Evolutionary conservation across 2,888 invertebrate genomes (phyloP), one percentile per base, ranked within the genome.

Genomic region (Phorcus lineatus): DNA sequence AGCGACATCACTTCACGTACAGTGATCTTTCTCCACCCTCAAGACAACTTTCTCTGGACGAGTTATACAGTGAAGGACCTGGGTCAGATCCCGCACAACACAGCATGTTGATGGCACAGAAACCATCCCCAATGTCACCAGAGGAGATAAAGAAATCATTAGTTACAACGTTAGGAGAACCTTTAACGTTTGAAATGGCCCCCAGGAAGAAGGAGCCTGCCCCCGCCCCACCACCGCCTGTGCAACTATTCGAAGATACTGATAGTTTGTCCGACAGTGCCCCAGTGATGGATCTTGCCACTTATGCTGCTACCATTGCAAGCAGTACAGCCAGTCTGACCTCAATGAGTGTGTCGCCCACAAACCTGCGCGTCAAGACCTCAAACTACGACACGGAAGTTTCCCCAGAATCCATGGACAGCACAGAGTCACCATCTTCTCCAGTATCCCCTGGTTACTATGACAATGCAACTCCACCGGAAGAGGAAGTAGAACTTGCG

Each of bases 291-390:
- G 90, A 92, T 78, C 81, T 93, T 40, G 93, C 93, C 22, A 91
- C 91, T 0, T 93, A 90, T 83, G 93, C 93, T 0, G 92, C 92
- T 13, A 91, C 92, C 6, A 90, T 93, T 19, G 92, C 93, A 2
- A 92, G 90, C 85, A 91, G 91, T 84, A 93, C 93, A 6, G 92
- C 91, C 36, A 91, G 89, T 70, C 81, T 93, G 54, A 93, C 93
- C 22, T 92, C 90, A 77, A 88, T 92, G 88, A 91, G 91, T 52
- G 90, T 92, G 22, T 92, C 92, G 0, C 93, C 92, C 0, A 91
- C 91, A 62, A 89, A 89, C 57, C 79, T 90, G 13, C 80, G 81
- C 9, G 57, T 78, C 55, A 62, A 79, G 19, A 75, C 40, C 22
- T 24, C 47, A 28, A 77, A 79, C 40, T 84, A 86, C 16, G 80